Evolutionary conservation across 2,888 invertebrate genomes (phyloP).

Genomic region (Nephrotoma appendiculata): DNA sequence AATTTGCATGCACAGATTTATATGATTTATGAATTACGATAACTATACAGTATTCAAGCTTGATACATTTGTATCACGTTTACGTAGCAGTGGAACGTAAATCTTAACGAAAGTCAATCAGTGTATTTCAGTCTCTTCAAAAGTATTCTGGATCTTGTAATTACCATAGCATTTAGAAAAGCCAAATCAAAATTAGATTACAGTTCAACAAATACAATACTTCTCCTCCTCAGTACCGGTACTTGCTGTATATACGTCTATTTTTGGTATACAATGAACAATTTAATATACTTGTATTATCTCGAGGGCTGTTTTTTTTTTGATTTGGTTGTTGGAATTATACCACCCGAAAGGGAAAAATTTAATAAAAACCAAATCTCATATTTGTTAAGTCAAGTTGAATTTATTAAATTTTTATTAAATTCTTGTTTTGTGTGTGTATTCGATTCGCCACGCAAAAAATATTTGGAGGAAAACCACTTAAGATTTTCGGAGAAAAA

Average conservation of each 20-base stretch:
- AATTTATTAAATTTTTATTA: neutral
- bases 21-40: neutral
- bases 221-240: neutral
- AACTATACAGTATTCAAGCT: neutral
- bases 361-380: neutral
- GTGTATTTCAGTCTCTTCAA: neutral
- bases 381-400: neutral
- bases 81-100: neutral
- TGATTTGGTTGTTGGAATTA: neutral
- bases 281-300: neutral
- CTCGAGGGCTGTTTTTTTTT: neutral
- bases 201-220: neutral
- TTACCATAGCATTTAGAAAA: neutral
- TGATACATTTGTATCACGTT: neutral
- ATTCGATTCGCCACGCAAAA: neutral
- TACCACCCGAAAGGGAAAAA: neutral
- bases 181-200: neutral
- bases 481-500: neutral
- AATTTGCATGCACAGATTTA: neutral
- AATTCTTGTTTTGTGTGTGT: neutral
- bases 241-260: neutral
- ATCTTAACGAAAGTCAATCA: neutral
- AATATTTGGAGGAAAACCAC: neutral
- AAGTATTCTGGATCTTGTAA: neutral
- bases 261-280: neutral